Conservation (phyloP, 2,797 vertebrate genomes). For the Nyctalus aviator region DNA sequence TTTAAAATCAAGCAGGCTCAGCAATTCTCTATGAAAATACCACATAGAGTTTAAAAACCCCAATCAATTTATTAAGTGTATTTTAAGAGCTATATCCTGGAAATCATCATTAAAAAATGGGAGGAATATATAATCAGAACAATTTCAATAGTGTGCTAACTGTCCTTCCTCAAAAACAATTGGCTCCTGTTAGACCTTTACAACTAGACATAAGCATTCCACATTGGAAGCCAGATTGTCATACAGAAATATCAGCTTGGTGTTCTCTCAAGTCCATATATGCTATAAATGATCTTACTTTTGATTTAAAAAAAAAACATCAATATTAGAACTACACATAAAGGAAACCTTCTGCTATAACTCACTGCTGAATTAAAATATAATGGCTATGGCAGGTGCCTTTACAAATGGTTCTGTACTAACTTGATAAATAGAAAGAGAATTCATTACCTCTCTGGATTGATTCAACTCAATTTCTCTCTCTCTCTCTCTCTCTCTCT, state of each 20-base stretch:
- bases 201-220: neutral
- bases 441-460: conserved; percentile 56
- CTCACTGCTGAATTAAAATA: conserved; percentile 9
- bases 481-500: neutral
- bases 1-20: conserved; percentile 60
- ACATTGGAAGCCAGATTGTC: neutral
- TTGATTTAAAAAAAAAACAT: neutral
- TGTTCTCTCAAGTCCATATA: conserved; percentile 19
- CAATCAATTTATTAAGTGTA: neutral
- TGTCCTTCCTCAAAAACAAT: conserved; percentile 23
- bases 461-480: conserved; percentile 31
- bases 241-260: conserved; percentile 28
- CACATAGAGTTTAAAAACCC: conserved; percentile 21
- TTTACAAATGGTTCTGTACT: conserved; percentile 43
- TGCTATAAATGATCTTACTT: conserved; percentile 6
- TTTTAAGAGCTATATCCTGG: neutral
- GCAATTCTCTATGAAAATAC: conserved; percentile 49
- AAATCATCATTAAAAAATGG: conserved; percentile 34
- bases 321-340: conserved; percentile 15
- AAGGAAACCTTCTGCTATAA: neutral
- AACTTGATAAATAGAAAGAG: conserved; percentile 59
- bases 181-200: conserved; percentile 10
- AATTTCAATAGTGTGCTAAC: conserved; percentile 36
- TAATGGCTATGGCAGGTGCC: neutral
- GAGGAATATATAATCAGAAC: neutral